Evolutionary conservation across 2,888 invertebrate species (phyloP), one percentile per base, ranked within the genome.

Genomic region (Catonia carolina): DNA sequence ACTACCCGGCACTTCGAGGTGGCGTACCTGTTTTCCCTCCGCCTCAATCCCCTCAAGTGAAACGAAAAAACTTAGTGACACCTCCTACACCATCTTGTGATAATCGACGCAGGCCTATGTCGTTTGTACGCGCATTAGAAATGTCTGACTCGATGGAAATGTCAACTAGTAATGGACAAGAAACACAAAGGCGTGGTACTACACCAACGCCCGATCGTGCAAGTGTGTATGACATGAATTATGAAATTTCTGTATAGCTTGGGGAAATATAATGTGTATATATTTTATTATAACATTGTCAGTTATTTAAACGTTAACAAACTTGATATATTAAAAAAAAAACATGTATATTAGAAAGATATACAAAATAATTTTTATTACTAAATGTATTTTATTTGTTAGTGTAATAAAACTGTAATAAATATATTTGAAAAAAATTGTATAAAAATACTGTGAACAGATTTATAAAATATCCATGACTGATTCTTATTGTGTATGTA

Each of bases 151-250:
- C 85, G 56, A 84, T 91, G 71, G 93, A 94, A 70, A 84, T 91
- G 78, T 74, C 71, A 68, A 62, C 75, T 74, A 58, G 56, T 41
- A 53, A 55, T 41, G 56, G 39, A 35, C 55, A 39, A 41, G 61
- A 59, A 41, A 61, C 50, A 64, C 67, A 66, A 18, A 65, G 66
- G 53, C 63, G 76, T 61, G 74, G 78, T 20, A 77, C 77, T 12
- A 77, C 82, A 49, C 79, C 81, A 35, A 83, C 87, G 14, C 86
- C 89, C 50, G 90, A 91, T 73, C 85, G 91, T 68, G 86, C 88
- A 68, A 90, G 90, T 74, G 88, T 91, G 65, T 93, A 93, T 75
- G 92, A 93, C 74, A 90, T 90, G 85, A 93, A 91, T 78, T 92
- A 93, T 75, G 93, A 93, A 76, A 93, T 93, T 77, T 91, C 91